phyloP scores from a whole-genome alignment of 2,888 invertebrate species.

The Ecliptopera silaceata region DNA sequence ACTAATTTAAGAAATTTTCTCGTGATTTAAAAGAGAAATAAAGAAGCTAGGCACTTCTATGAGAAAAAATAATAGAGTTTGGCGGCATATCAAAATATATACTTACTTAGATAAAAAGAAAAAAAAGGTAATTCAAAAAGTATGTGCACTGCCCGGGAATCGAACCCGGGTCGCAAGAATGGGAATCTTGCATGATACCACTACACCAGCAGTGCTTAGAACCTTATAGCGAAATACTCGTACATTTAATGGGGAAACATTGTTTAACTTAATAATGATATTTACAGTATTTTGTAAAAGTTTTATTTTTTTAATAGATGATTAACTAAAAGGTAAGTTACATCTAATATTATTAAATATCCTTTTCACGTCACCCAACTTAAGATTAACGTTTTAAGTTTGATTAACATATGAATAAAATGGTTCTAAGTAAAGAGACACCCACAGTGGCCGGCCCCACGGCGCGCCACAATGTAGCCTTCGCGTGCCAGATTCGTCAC shows the following conservation, averaged over 20 bases:
- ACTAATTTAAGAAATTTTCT: too few relatives aligned
- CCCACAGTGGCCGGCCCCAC: not conserved
- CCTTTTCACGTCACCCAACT: too few relatives aligned
- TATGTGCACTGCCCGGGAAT: constrained; percentile 94
- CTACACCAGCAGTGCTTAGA: constrained; percentile 95
- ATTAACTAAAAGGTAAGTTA: too few relatives aligned
- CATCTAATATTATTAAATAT: too few relatives aligned
- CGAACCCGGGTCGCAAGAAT: constrained; percentile 99
- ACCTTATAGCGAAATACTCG: fast-evolving
- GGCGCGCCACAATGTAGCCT: constrained; percentile 35
- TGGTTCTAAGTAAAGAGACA: not conserved
- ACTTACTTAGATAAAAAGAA: not conserved
- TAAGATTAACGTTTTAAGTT: too few relatives aligned
- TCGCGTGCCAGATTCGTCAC: constrained; percentile 54
- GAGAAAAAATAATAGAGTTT: too few relatives aligned
- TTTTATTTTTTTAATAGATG: too few relatives aligned
- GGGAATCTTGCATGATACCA: constrained; percentile 99
- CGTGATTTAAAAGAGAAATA: too few relatives aligned
- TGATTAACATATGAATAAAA: too few relatives aligned
- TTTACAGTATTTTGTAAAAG: too few relatives aligned
- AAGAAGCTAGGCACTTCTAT: too few relatives aligned
- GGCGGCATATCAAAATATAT: not conserved
- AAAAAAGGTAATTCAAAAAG: constrained; percentile 46
- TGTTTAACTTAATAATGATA: too few relatives aligned
- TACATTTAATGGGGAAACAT: not conserved